Percentiles rank a stretch among this genome's conserved stretches.
Conservation (phyloP, 2,888 invertebrate species). For the Bruchidius siliquastri region DNA sequence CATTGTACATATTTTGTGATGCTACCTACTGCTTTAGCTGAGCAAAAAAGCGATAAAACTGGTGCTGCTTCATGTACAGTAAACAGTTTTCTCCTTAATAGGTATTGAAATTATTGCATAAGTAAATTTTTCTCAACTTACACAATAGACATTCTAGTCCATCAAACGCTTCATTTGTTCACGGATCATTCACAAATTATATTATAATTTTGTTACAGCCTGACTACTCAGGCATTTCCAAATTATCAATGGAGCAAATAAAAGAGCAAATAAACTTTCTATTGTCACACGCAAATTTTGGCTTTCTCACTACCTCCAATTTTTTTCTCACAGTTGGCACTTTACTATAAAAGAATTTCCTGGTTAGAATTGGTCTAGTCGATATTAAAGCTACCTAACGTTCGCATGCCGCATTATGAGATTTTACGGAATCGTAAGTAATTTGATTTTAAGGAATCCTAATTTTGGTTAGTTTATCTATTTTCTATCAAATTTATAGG, state of each 20-base stretch:
- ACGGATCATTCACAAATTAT: neutral
- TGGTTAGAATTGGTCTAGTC: neutral
- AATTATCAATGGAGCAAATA: neutral
- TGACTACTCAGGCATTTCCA: neutral
- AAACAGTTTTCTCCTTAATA: neutral
- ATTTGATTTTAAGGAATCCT: no score
- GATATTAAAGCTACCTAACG: neutral
- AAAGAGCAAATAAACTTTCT: neutral
- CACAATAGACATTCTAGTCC: neutral
- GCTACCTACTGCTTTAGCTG: no score
- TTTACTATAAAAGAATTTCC: neutral
- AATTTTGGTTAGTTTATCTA: no score
- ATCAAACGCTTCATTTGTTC: neutral
- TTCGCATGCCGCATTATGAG: neutral
- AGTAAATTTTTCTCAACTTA: neutral
- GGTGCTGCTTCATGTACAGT: no score
- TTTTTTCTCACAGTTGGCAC: neutral
- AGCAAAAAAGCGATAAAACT: no score
- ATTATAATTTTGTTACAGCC: neutral
- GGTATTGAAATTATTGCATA: neutral
- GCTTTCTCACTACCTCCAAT: neutral
- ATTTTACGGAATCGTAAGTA: neutral
- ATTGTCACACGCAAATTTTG: neutral
- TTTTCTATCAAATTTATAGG: no score
- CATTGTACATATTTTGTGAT: no score